phyloP scores from a whole-genome alignment of 1,140 invertebrate species.

The Apocrypta bakeri region DNA sequence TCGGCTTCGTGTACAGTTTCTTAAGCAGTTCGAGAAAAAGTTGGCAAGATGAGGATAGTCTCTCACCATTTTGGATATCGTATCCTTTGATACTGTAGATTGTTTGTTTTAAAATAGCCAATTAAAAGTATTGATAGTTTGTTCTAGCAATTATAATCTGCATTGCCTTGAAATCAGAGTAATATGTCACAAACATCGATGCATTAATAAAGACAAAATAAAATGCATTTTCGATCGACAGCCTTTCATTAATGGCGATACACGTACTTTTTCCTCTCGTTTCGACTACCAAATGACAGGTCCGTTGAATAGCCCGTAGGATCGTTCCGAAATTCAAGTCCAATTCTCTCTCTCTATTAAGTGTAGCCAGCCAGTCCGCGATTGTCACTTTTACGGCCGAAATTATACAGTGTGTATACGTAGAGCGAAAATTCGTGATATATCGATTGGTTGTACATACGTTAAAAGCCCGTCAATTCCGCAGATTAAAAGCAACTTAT shows the following conservation, averaged over 20 bases:
- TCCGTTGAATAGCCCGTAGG: not conserved
- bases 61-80: too few relatives aligned
- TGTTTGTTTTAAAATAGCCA: too few relatives aligned
- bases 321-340: not conserved
- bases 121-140: too few relatives aligned
- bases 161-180: too few relatives aligned
- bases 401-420: constrained; percentile 38
- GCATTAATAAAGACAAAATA: too few relatives aligned
- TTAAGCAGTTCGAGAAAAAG: not conserved
- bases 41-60: too few relatives aligned
- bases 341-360: not conserved
- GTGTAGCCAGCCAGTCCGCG: not conserved
- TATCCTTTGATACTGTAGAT: too few relatives aligned
- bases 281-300: not conserved
- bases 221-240: too few relatives aligned
- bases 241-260: too few relatives aligned
- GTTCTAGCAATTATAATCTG: too few relatives aligned
- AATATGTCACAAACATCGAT: too few relatives aligned
- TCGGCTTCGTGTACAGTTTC: not conserved
- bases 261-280: not conserved
- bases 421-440: not conserved
- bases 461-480: constrained; percentile 44
- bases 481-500: constrained; percentile 15
- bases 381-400: constrained; percentile 13
- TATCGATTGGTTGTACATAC: constrained; percentile 24